Evolutionary conservation across 2,797 vertebrate genomes (phyloP).

Genomic region (Danio jaintianensis): DNA sequence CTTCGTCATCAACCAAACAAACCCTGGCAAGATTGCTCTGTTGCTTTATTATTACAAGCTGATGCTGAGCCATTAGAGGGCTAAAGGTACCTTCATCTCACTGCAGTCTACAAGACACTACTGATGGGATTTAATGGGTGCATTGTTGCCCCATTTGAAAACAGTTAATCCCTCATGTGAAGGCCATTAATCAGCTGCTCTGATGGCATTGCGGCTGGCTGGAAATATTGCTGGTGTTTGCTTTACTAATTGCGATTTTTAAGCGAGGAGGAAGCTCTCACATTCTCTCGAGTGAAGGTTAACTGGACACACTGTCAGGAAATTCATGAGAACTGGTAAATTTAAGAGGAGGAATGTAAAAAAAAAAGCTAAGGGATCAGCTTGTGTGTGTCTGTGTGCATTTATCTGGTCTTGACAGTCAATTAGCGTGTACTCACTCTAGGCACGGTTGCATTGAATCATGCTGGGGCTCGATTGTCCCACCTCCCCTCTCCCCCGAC

Average conservation of each 20-base stretch:
- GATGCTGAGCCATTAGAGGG: conserved; percentile 48
- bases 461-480: too few relatives aligned
- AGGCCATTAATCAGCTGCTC: conserved; percentile 57
- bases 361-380: too few relatives aligned
- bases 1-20: conserved; percentile 52
- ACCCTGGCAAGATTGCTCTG: conserved; percentile 40
- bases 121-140: conserved; percentile 57
- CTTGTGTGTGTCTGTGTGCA: too few relatives aligned
- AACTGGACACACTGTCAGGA: conserved; percentile 18
- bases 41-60: conserved; percentile 55
- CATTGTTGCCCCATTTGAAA: conserved; percentile 55
- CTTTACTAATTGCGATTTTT: conserved; percentile 56
- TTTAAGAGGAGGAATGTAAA: background rate
- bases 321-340: background rate
- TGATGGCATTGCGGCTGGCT: conserved; percentile 37
- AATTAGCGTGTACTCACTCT: too few relatives aligned
- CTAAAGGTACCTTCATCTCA: conserved; percentile 40
- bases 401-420: too few relatives aligned
- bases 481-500: too few relatives aligned
- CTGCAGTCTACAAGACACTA: conserved; percentile 7
- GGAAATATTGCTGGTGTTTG: conserved; percentile 51
- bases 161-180: conserved; percentile 51
- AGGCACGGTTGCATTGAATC: too few relatives aligned
- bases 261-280: conserved; percentile 33
- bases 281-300: conserved; percentile 24